These are phyloP conservation scores for Dicranocentrus wangi DNA, from an alignment of 2,888 invertebrate genomes.

Conservation along the genomic window DNA sequence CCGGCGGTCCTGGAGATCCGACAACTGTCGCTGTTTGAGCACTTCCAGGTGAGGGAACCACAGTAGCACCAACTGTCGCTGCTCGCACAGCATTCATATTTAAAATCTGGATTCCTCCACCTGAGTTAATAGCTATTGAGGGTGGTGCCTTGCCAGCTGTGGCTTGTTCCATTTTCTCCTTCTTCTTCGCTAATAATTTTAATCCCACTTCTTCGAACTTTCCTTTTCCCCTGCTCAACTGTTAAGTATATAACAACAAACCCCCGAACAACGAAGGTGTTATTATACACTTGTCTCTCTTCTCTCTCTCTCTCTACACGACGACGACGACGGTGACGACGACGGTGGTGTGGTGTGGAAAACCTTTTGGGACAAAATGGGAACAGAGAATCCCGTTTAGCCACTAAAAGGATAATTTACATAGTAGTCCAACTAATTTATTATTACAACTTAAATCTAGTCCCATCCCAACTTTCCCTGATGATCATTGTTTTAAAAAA, in stretches of 20 bases:
- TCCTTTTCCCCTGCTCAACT: too few species aligned
- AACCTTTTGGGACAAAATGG: too few species aligned
- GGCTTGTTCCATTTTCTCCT: slow-evolving; percentile 53
- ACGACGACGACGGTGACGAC: too few species aligned
- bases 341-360: too few species aligned
- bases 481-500: slow-evolving; percentile 13
- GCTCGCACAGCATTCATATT: slow-evolving; percentile 70
- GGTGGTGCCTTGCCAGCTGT: slow-evolving; percentile 48
- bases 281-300: too few species aligned
- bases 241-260: too few species aligned
- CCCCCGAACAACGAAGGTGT: too few species aligned
- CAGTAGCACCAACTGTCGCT: slow-evolving; percentile 66
- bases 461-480: neutral
- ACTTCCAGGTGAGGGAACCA: slow-evolving; percentile 59
- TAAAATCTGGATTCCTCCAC: slow-evolving; percentile 67
- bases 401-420: neutral
- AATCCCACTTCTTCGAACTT: neutral
- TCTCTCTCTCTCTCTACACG: too few species aligned
- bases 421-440: too few species aligned
- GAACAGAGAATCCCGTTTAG: neutral
- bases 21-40: slow-evolving; percentile 56
- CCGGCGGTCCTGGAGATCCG: slow-evolving; percentile 80
- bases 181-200: neutral
- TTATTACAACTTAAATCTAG: too few species aligned
- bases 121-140: slow-evolving; percentile 62